Percentiles rank a stretch among this genome's conserved stretches.
phyloP scores from a whole-genome alignment of 2,113 vertebrate species.

The Puma concolor region DNA sequence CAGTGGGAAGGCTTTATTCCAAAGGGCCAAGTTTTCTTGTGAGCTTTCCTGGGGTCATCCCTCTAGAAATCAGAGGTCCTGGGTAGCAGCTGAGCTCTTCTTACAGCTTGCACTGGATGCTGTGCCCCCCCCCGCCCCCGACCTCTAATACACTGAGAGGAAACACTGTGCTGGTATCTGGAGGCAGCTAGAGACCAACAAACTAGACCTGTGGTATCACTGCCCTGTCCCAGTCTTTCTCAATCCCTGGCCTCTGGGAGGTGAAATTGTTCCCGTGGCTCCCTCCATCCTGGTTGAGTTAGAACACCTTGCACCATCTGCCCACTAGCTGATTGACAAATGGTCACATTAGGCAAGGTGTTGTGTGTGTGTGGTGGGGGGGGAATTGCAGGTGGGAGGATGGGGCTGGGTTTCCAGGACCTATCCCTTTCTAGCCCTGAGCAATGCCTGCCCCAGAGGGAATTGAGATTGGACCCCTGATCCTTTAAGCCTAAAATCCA shows the following conservation, averaged over 20 bases:
- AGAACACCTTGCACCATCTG: conserved; percentile 33
- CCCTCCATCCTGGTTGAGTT: background rate
- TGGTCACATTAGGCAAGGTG: background rate
- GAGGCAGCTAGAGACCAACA: background rate
- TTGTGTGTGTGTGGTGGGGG: no score
- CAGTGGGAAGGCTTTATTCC: background rate
- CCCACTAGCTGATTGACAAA: conserved; percentile 26
- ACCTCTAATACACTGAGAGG: no score
- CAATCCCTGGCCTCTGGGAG: background rate
- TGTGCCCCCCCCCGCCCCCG: background rate
- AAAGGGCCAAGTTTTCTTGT: background rate
- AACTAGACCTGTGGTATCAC: background rate
- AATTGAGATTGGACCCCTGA: background rate
- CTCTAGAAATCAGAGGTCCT: background rate
- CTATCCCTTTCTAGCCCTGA: background rate
- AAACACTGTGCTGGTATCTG: background rate
- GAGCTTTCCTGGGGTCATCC: background rate
- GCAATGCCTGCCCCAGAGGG: background rate
- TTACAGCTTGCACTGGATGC: background rate
- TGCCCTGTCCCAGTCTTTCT: background rate
- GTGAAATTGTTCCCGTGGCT: conserved; percentile 4
- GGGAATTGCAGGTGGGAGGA: no score
- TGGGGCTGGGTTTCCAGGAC: background rate
- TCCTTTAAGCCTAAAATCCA: background rate
- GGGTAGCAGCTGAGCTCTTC: background rate